Evolutionary conservation across 92 coral and sea anemone species (phyloP), one percentile per base, ranked within the genome.

Genomic region (Anthopleura xanthogrammica): DNA sequence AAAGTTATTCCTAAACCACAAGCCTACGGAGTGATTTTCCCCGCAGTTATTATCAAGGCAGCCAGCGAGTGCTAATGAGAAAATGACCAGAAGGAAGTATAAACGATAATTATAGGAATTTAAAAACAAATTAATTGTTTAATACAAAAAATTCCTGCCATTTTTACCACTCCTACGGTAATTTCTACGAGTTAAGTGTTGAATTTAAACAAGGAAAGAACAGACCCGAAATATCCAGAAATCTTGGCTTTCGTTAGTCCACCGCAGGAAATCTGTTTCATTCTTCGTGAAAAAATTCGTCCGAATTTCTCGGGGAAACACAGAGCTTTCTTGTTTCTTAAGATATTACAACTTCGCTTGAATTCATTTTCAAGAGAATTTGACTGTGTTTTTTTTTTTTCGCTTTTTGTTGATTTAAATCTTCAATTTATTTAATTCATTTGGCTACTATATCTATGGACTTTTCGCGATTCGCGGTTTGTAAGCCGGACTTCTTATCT

Each of bases 391-490:
- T 29, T 24, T 11, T 24, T 11, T 68, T 29, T 29, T 4, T 3
- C 24, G 42, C 7, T 29, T 7, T 13, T 23, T 29, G 16, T 9
- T 22, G 5, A 12, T 68, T 68, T 68, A 13, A 54, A 54, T 14
- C 16, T 36, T 68, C 42, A 29, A 68, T 68, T 68, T 68, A 68
- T 68, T 68, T 68, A 16, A 68, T 68, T 68, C 74, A 68, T 68
- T 36, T 13, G 70, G 7, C 42, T n/a, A 11, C 36, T 46, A 46
- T 46, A 46, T 9, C 16, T 2, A 23, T 3, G 7, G 74, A 2
- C 20, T 68, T 23, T 68, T 0, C 19, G 2, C 7, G 41, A 5
- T 23, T 23, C 74, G 41, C 8, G 74, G 7, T 23, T 62, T 36
- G 36, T 22, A 22, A 64, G 11, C 50, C 50, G 5, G 36, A 10